Conservation (phyloP, 2,797 vertebrate genomes). For the Scomberomorus guttatus region DNA sequence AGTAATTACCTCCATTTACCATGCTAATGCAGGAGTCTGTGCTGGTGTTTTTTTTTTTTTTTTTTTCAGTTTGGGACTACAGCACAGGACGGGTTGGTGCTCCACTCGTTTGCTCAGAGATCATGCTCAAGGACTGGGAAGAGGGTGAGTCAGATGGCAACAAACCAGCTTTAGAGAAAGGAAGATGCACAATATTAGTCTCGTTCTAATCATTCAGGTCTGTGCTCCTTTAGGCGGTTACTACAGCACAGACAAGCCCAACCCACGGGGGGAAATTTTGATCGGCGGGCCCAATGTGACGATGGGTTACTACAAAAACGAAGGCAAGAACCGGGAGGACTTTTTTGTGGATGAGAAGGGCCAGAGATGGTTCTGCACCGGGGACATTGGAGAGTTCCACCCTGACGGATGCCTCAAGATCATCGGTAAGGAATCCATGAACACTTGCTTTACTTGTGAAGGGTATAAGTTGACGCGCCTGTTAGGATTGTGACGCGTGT, state of each 20-base stretch:
- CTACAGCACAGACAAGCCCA: conserved; percentile 93
- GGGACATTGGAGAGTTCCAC: conserved; percentile 95
- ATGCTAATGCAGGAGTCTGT: neutral
- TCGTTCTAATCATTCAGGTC: neutral
- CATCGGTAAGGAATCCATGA: conserved; percentile 87
- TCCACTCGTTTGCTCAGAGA: conserved; percentile 95
- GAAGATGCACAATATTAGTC: accelerated
- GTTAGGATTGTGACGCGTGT: neutral
- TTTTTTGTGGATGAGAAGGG: conserved; percentile 92
- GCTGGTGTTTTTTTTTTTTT: conserved; percentile 22
- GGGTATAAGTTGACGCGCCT: no score
- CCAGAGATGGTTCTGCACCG: conserved; percentile 96
- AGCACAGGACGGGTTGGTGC: conserved; percentile 97
- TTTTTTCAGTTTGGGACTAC: conserved; percentile 92
- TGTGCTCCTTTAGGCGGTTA: conserved; percentile 88
- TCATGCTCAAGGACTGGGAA: conserved; percentile 94
- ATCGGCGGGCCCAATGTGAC: conserved; percentile 96
- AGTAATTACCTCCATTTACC: neutral
- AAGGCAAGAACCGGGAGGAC: conserved; percentile 88
- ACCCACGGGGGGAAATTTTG: conserved; percentile 94
- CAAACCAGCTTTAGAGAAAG: neutral
- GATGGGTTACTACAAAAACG: conserved; percentile 97
- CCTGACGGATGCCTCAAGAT: conserved; percentile 96
- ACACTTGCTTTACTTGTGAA: neutral
- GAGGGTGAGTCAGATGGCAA: conserved; percentile 88